A percentile compares a stretch with the other conserved stretches of the same genome.
phyloP scores from a whole-genome alignment of 2,113 vertebrate species.

The Solea senegalensis region DNA sequence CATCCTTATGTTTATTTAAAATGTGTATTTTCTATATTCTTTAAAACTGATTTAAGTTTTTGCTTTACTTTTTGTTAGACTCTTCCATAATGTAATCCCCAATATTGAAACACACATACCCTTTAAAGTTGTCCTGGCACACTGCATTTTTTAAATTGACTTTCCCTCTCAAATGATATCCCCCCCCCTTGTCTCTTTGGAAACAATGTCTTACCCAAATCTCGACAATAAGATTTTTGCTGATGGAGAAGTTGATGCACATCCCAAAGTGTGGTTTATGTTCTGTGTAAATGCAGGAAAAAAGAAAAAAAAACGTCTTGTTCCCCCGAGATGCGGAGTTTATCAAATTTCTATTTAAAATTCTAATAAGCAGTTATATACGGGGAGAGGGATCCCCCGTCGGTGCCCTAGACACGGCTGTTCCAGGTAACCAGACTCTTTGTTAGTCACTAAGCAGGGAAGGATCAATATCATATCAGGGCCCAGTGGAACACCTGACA shows the following conservation, averaged over 20 bases:
- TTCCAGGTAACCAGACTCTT: conserved; percentile 69
- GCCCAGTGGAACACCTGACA: conserved; percentile 82
- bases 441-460: conserved; percentile 63
- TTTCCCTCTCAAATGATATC: no score
- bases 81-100: no score
- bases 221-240: conserved; percentile 13
- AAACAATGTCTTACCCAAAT: conserved; percentile 28
- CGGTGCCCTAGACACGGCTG: conserved; percentile 1
- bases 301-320: conserved; percentile 24
- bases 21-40: no score
- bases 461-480: conserved; percentile 88
- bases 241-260: conserved; percentile 46
- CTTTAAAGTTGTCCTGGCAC: no score
- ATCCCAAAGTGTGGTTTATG: conserved; percentile 42
- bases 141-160: no score
- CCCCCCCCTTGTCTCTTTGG: no score
- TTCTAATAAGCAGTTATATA: conserved; percentile 57
- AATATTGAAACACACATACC: no score
- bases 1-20: no score
- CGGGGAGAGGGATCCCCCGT: conserved; percentile 4
- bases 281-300: conserved; percentile 21
- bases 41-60: no score
- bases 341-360: conserved; percentile 71
- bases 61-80: no score
- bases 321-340: conserved; percentile 52